Evolutionary conservation across 2,888 invertebrate genomes (phyloP), one percentile per base, ranked within the genome.

Genomic region (Temnothorax ravouxi): DNA sequence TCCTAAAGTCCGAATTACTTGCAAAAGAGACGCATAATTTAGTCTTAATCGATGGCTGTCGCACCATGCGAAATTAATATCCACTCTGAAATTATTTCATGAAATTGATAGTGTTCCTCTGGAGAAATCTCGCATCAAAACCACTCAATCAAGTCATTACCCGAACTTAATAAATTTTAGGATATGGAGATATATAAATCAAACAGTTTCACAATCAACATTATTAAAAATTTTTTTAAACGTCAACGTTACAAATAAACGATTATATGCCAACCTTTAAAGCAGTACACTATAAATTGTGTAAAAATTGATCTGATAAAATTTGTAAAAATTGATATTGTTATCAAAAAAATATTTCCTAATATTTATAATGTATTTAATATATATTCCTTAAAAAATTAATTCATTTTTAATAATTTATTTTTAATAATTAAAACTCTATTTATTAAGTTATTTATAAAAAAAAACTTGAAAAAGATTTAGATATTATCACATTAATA

Each of bases 1-100:
- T 84, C 67, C 80, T 76, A 89, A 89, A 87, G 83, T 88, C 85
- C 66, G 80, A 86, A 86, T 90, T 88, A 88, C 84, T 84, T 83
- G 54, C 50, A 72, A 88, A 90, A 85, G 84, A 72, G 87, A n/a
- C 61, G 80, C 82, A 84, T 84, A 87, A 90, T 88, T 90, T 80
- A 83, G 69, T 80, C 86, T 87, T 88, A 90, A 90, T 88, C 89
- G 84, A 90, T 87, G 62, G 44, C 9, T 74, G 54, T 62, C 47
- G n/a, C 15, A 44, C n/a, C 52, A 54, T 67, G 52, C 21, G 11
- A 77, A 76, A 72, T 61, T 81, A 85, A 87, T 83, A 66, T 82
- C 34, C 66, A n/a, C 21, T 41, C n/a, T 34, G 64, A 87, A 80
- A 87, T 88, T 81, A 87, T 88, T 88, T 88, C 84, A 86, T 86